phyloP scores from a whole-genome alignment of 2,888 invertebrate species.

The Heterodera filipjevi region DNA sequence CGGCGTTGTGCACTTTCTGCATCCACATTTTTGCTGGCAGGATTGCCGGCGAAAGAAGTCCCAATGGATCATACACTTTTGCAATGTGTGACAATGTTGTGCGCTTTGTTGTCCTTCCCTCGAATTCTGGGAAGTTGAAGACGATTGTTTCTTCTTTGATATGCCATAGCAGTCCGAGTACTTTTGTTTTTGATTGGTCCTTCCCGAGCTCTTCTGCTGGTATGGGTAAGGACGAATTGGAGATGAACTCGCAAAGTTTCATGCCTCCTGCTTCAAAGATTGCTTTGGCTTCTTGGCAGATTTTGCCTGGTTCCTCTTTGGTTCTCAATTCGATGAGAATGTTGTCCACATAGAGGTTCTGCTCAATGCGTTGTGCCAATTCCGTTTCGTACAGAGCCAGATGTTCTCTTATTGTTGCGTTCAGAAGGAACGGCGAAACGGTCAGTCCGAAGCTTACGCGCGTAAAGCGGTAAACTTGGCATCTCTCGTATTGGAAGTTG shows the following conservation, averaged over 20 bases:
- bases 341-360: too few relatives aligned
- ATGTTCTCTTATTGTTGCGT: constrained; percentile 10
- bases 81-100: not conserved
- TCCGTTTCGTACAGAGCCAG: too few relatives aligned
- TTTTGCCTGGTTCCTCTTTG: too few relatives aligned
- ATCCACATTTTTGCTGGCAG: constrained; percentile 1
- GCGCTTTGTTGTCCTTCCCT: not conserved
- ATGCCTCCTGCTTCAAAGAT: constrained; percentile 3
- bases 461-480: too few relatives aligned
- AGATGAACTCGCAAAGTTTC: not conserved
- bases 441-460: constrained; percentile 20
- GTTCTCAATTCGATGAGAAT: too few relatives aligned
- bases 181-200: too few relatives aligned
- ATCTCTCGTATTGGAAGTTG: too few relatives aligned
- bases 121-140: not conserved
- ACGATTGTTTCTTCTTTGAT: not conserved
- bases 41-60: not conserved
- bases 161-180: not conserved
- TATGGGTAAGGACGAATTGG: too few relatives aligned
- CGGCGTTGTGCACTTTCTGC: not conserved
- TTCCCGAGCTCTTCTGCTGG: too few relatives aligned
- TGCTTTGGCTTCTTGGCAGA: not conserved
- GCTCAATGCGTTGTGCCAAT: too few relatives aligned
- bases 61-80: constrained; percentile 17
- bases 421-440: constrained; percentile 1